These are phyloP conservation scores for Phacellophora camtschatica DNA, from an alignment of 30 jellyfish, hydroid and myxozoan genomes.

Conservation along the genomic window DNA sequence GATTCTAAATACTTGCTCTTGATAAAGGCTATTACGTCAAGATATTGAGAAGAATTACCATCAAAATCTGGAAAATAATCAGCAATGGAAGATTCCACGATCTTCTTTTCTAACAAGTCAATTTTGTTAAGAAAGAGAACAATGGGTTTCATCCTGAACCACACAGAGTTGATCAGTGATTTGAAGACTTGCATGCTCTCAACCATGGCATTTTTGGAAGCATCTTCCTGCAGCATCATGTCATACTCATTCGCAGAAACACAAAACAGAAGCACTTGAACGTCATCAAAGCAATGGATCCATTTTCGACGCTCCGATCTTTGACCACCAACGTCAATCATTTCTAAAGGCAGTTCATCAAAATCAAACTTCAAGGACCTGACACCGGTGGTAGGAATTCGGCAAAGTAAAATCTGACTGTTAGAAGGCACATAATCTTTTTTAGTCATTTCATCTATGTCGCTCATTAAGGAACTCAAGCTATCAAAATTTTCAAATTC, in stretches of 20 bases:
- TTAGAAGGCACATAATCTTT: conserved; percentile 48
- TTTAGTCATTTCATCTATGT: not conserved
- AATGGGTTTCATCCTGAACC: conserved; percentile 44
- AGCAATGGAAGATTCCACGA: not conserved
- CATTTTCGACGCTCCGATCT: conserved; percentile 77
- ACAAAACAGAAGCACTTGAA: conserved; percentile 56
- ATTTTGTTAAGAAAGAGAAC: conserved; percentile 47
- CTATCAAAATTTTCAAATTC: conserved; percentile 35
- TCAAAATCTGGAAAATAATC: conserved; percentile 28
- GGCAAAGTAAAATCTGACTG: conserved; percentile 57
- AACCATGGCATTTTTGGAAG: conserved; percentile 16
- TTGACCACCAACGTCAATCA: conserved; percentile 77
- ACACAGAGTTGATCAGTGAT: conserved; percentile 37
- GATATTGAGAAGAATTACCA: conserved; percentile 7
- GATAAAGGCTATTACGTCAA: conserved; percentile 14
- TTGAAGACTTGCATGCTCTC: conserved; percentile 64
- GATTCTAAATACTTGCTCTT: conserved; percentile 17
- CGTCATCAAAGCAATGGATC: conserved; percentile 64
- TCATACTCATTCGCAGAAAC: conserved; percentile 41
- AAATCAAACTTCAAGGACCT: conserved; percentile 22
- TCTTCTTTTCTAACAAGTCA: conserved; percentile 36
- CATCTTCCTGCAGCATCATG: conserved; percentile 40
- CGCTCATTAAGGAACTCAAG: conserved; percentile 5
- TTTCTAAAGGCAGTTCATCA: conserved; percentile 22
- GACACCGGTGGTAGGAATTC: conserved; percentile 66